Conservation (phyloP, 2,797 vertebrate species). For the Arnoldichthys spilopterus region DNA sequence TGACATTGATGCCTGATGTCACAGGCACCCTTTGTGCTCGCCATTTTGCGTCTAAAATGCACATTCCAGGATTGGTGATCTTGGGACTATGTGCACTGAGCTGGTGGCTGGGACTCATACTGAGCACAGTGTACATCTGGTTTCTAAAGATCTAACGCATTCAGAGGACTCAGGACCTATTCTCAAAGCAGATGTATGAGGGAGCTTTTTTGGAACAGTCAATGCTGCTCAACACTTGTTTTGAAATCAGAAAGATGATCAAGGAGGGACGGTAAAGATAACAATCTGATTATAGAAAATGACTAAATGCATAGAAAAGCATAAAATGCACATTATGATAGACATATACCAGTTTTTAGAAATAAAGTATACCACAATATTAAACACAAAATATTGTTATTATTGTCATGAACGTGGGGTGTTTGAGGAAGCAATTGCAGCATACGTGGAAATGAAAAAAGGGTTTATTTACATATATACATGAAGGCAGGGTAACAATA, state of each 20-base stretch:
- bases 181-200: conserved; percentile 69
- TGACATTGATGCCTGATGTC: conserved; percentile 61
- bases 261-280: conserved; percentile 47
- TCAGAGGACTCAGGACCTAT: conserved; percentile 72
- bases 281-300: background rate
- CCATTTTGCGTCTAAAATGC: conserved; percentile 36
- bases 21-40: conserved; percentile 64
- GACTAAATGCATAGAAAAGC: background rate
- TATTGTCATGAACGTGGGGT: too few species aligned
- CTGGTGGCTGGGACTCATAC: conserved; percentile 69
- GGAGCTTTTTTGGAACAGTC: conserved; percentile 73
- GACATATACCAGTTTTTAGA: too few species aligned
- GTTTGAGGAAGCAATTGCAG: too few species aligned
- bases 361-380: too few species aligned
- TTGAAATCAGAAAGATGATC: conserved; percentile 49
- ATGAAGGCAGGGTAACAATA: too few species aligned
- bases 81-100: conserved; percentile 58
- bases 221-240: conserved; percentile 70
- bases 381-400: too few species aligned
- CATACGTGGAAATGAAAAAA: too few species aligned
- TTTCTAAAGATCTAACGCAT: conserved; percentile 64
- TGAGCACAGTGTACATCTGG: conserved; percentile 69
- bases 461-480: too few species aligned
- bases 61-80: conserved; percentile 45
- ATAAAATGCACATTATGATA: background rate